phyloP scores from a whole-genome alignment of 2,797 vertebrate species.

The Rhinatrema bivittatum region DNA sequence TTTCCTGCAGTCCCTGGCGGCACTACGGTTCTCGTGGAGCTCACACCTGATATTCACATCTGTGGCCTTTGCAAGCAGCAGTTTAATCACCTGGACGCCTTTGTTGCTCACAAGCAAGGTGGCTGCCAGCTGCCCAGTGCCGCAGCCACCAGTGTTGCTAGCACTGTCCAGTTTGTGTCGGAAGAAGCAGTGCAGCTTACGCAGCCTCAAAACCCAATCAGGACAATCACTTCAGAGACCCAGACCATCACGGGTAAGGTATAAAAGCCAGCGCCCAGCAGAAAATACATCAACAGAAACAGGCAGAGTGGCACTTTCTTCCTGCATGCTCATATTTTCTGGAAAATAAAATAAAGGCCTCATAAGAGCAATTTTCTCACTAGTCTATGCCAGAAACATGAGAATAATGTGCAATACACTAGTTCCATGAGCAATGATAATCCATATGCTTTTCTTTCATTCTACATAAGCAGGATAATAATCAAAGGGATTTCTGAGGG shows the following conservation, averaged over 20 bases:
- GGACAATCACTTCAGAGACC: constrained; percentile 58
- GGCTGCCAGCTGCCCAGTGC: constrained; percentile 71
- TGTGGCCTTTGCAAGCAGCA: constrained; percentile 95
- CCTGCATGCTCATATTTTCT: no score
- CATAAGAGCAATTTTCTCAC: no score
- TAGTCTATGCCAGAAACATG: no score
- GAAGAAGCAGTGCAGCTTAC: constrained; percentile 47
- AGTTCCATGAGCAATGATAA: no score
- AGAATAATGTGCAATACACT: no score
- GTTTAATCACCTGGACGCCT: constrained; percentile 86
- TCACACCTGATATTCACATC: constrained; percentile 91
- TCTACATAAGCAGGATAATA: no score
- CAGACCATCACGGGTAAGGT: constrained; percentile 72
- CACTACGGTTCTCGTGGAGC: constrained; percentile 75
- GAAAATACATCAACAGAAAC: accelerated
- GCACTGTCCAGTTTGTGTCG: constrained; percentile 55
- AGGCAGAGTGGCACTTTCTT: no score
- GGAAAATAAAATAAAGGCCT: no score
- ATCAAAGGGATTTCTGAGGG: no score
- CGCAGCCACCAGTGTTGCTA: constrained; percentile 33
- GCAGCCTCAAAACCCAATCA: constrained; percentile 35
- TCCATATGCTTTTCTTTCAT: no score
- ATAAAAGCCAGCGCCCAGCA: accelerated
- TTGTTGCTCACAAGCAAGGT: constrained; percentile 87
- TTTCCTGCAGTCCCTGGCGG: constrained; percentile 52